Percentiles rank a stretch among this genome's conserved stretches.
Evolutionary conservation across 2,888 invertebrate genomes (phyloP).

Genomic region (Margaritifera margaritifera): DNA sequence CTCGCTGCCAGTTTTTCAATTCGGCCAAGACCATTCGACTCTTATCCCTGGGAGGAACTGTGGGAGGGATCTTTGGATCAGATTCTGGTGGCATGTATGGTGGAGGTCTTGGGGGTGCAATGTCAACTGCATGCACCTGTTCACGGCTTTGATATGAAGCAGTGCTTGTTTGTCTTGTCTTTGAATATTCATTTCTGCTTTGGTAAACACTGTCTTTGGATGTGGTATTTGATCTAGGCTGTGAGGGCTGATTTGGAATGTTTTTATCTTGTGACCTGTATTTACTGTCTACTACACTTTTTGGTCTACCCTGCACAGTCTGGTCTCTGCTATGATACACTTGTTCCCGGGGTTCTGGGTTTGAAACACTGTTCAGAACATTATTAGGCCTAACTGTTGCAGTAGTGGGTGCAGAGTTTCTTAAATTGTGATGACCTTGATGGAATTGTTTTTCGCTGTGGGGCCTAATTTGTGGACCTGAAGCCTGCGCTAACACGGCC

Average conservation of each 20-base stretch:
- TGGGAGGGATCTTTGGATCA: conserved; percentile 43
- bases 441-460: background rate
- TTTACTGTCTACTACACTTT: background rate
- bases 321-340: conserved; percentile 18
- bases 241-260: background rate
- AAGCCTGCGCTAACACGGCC: background rate
- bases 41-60: conserved; percentile 57
- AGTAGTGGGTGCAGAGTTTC: conserved; percentile 65
- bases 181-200: conserved; percentile 2
- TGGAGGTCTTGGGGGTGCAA: conserved; percentile 21
- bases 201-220: conserved; percentile 5
- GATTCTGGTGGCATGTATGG: conserved; percentile 25
- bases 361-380: conserved; percentile 74
- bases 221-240: conserved; percentile 1
- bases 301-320: conserved; percentile 2
- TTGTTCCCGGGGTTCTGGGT: conserved; percentile 34
- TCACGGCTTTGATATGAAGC: conserved; percentile 6
- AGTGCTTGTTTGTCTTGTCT: background rate
- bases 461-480: background rate
- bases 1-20: conserved; percentile 61
- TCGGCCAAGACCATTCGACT: conserved; percentile 52
- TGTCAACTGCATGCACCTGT: background rate
- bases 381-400: conserved; percentile 80
- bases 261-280: background rate
- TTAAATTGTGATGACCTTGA: conserved; percentile 15